These are phyloP conservation scores for Jordanella pulchra DNA, from an alignment of 2,797 vertebrate species.

Conservation along the genomic window DNA sequence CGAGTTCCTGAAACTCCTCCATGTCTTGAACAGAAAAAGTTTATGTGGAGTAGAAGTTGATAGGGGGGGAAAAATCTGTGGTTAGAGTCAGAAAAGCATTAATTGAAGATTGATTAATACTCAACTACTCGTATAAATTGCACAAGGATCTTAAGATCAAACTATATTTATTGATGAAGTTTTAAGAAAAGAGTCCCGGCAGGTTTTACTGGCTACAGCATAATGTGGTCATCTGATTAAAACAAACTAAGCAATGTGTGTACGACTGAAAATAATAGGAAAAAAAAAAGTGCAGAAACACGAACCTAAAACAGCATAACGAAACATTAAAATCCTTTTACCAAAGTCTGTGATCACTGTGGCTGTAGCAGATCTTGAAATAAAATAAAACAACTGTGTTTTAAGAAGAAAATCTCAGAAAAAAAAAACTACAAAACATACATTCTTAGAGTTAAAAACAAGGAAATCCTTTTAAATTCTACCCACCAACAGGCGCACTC, in stretches of 20 bases:
- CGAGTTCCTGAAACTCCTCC: background rate
- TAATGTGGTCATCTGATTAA: constrained; percentile 43
- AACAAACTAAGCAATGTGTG: constrained; percentile 57
- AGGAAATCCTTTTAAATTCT: constrained; percentile 48
- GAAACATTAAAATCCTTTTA: constrained; percentile 43
- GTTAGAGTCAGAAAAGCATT: constrained; percentile 46
- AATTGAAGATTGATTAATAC: constrained; percentile 54
- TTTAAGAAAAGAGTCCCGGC: constrained; percentile 54
- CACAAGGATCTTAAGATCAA: constrained; percentile 68
- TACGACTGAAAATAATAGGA: constrained; percentile 45
- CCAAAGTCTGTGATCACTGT: constrained; percentile 35
- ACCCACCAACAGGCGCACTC: constrained; percentile 47
- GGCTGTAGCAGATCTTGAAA: constrained; percentile 22
- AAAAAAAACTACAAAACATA: constrained; percentile 35
- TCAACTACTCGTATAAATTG: constrained; percentile 63
- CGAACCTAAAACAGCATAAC: constrained; percentile 26
- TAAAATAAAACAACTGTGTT: constrained; percentile 41
- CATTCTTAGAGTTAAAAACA: constrained; percentile 39
- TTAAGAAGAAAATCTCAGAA: constrained; percentile 33
- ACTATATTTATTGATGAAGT: constrained; percentile 49
- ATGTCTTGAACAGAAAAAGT: background rate
- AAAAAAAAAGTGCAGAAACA: constrained; percentile 47
- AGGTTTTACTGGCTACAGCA: constrained; percentile 39
- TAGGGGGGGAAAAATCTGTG: background rate
- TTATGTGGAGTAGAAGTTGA: background rate